Percentiles rank a stretch among this genome's conserved stretches.
Conservation (phyloP, 1,140 invertebrate species). For the Hylaeus volcanicus region DNA sequence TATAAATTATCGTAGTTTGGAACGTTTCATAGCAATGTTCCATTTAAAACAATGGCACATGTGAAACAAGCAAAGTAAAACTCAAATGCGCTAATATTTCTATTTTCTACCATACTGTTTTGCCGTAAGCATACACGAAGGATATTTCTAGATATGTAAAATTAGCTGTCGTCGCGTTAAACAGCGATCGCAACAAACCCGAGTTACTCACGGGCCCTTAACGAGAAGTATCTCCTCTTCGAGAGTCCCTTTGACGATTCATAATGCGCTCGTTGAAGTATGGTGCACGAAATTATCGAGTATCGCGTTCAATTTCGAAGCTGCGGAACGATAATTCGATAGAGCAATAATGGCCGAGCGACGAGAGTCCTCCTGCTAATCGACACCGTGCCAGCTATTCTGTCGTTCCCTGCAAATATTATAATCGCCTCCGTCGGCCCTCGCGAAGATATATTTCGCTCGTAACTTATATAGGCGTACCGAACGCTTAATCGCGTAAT, state of each 20-base stretch:
- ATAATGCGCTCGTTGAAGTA: conserved; percentile 13
- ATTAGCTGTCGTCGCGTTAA: too few relatives aligned
- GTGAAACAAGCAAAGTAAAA: too few relatives aligned
- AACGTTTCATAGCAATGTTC: too few relatives aligned
- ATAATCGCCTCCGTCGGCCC: conserved; percentile 3
- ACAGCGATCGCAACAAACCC: too few relatives aligned
- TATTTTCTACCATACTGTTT: too few relatives aligned
- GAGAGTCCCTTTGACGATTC: background rate
- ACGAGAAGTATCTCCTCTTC: background rate
- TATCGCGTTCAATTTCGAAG: conserved; percentile 12
- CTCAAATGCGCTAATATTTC: too few relatives aligned
- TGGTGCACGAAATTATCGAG: conserved; percentile 19
- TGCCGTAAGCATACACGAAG: too few relatives aligned
- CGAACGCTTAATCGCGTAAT: conserved; percentile 4
- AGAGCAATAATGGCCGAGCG: conserved; percentile 11
- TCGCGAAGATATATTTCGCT: background rate
- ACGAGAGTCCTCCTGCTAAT: conserved; percentile 43
- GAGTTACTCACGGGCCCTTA: too few relatives aligned
- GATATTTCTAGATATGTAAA: too few relatives aligned
- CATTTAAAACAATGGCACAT: too few relatives aligned
- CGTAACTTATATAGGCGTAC: conserved; percentile 5
- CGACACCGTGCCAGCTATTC: conserved; percentile 38
- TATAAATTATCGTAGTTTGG: too few relatives aligned
- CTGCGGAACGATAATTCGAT: conserved; percentile 29
- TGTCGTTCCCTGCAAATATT: conserved; percentile 46